phyloP scores from a whole-genome alignment of 2,888 invertebrate species.

The Eupithecia inturbata region DNA sequence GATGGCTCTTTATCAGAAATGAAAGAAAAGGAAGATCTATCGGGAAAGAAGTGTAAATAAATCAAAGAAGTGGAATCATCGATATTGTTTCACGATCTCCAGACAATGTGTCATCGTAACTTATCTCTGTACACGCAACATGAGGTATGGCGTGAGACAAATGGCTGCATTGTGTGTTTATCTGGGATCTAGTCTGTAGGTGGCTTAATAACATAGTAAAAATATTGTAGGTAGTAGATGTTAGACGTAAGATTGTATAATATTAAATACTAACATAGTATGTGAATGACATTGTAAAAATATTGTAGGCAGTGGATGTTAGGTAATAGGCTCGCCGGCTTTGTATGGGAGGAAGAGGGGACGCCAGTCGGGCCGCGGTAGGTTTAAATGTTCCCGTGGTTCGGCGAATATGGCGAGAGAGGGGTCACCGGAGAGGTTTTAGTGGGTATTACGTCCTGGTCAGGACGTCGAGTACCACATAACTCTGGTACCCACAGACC shows the following conservation, averaged over 20 bases:
- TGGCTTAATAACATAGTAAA: slow-evolving; percentile 9
- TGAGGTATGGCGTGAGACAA: slow-evolving; percentile 21
- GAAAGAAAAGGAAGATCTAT: neutral
- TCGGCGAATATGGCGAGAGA: no score
- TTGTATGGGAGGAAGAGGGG: no score
- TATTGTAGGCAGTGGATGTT: neutral
- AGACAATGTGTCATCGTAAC: slow-evolving; percentile 24
- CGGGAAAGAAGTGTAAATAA: neutral
- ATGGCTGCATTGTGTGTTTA: slow-evolving; percentile 22
- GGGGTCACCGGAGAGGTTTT: no score
- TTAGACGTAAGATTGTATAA: neutral
- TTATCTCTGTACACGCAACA: slow-evolving; percentile 34
- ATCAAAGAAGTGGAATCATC: slow-evolving; percentile 26
- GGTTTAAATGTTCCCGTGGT: no score
- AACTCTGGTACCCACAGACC: no score
- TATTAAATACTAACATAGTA: no score
- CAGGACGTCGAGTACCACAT: no score
- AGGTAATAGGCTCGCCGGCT: no score
- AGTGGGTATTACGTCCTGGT: no score
- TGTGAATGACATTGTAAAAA: neutral
- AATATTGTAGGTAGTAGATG: neutral
- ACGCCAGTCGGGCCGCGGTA: no score
- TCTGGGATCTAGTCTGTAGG: slow-evolving; percentile 13
- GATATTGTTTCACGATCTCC: slow-evolving; percentile 27
- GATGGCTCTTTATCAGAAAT: neutral